Percentiles rank a stretch among this genome's conserved stretches.
These are phyloP conservation scores for Actinia equina DNA, from an alignment of 64 coral and sea anemone genomes.

Conservation along the genomic window DNA sequence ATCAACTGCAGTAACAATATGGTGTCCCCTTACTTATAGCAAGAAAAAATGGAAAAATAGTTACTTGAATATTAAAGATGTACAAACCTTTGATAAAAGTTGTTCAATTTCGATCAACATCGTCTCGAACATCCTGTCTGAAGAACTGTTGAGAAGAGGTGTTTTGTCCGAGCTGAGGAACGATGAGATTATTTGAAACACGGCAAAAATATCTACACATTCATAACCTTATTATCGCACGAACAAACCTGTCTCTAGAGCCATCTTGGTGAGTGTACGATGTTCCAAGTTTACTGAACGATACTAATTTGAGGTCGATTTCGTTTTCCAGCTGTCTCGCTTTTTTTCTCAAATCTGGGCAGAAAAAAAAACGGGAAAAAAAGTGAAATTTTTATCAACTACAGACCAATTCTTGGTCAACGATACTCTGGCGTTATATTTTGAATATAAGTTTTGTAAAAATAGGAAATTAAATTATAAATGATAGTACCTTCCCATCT, in stretches of 20 bases:
- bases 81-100: conserved; percentile 79
- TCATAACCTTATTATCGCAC: not conserved
- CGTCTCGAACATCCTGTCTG: conserved; percentile 93
- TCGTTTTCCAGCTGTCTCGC: conserved; percentile 99
- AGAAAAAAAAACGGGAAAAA: not conserved
- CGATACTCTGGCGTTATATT: not conserved
- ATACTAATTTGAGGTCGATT: conserved; percentile 95
- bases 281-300: conserved; percentile 96
- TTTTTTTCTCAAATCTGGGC: conserved; percentile 88
- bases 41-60: not conserved
- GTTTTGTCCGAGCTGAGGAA: conserved; percentile 74
- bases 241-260: conserved; percentile 58
- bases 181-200: conserved; percentile 15
- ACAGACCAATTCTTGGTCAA: not conserved
- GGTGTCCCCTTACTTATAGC: not conserved
- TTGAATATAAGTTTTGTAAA: not conserved
- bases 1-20: too few species aligned
- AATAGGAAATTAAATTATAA: not conserved
- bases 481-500: conserved; percentile 43
- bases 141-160: conserved; percentile 79
- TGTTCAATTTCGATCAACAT: conserved; percentile 98
- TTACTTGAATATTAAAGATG: not conserved
- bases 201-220: not conserved
- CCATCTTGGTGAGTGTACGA: conserved; percentile 69
- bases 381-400: not conserved